phyloP scores from a whole-genome alignment of 2,113 vertebrate genomes.

The Aythya baeri region DNA sequence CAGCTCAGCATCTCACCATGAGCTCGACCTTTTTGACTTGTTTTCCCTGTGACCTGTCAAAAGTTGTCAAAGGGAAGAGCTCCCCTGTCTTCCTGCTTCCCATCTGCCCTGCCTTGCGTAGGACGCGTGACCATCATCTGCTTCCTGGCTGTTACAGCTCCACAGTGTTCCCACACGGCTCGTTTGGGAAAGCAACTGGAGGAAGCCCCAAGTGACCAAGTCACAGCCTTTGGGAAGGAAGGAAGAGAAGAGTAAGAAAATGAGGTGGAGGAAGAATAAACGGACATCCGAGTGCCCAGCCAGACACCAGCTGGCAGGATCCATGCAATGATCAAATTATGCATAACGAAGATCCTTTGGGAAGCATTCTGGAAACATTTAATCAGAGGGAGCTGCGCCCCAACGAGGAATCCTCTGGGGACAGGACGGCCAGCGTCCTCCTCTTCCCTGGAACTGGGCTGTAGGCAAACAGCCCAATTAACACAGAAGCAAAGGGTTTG shows the following conservation, averaged over 20 bases:
- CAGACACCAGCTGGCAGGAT: neutral
- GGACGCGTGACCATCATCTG: neutral
- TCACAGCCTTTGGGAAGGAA: neutral
- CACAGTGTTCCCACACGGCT: neutral
- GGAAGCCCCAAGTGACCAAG: neutral
- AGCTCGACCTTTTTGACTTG: neutral
- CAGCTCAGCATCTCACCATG: neutral
- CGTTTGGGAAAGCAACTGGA: rapidly evolving
- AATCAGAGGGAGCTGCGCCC: neutral
- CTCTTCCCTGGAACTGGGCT: neutral
- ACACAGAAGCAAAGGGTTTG: neutral
- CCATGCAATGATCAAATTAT: neutral
- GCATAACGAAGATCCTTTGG: neutral
- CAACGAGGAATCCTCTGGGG: rapidly evolving
- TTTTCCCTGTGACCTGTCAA: neutral
- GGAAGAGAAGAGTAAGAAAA: neutral
- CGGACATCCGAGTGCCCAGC: neutral
- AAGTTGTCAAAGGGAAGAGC: neutral
- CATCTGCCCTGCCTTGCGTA: neutral
- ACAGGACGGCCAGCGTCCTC: neutral
- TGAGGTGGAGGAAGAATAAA: neutral
- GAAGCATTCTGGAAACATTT: neutral
- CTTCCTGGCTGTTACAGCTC: neutral
- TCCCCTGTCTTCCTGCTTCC: neutral
- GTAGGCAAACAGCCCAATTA: neutral